A percentile compares a stretch with the other conserved stretches of the same genome.
These are phyloP conservation scores for Heterodera schachtii DNA, from an alignment of 1,140 invertebrate species.

Conservation along the genomic window DNA sequence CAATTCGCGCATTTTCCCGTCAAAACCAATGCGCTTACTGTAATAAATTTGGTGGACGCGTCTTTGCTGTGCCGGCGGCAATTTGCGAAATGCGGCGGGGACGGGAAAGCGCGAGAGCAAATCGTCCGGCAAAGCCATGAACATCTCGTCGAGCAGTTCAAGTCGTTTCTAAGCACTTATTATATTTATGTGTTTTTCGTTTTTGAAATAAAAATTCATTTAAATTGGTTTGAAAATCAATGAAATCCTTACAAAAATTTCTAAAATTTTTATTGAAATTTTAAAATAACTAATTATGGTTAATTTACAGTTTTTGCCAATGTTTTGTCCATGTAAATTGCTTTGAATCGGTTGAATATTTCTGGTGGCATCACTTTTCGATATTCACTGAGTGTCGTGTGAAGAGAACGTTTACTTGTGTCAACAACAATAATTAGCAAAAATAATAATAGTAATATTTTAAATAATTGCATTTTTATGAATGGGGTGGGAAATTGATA, in stretches of 20 bases:
- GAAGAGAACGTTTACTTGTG: background rate
- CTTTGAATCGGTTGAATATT: conserved; percentile 14
- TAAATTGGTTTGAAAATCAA: no score
- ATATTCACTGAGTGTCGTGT: conserved; percentile 1
- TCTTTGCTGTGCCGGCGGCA: conserved; percentile 29
- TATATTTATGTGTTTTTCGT: background rate
- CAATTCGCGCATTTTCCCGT: conserved; percentile 35
- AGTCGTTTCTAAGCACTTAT: conserved; percentile 42
- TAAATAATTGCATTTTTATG: no score
- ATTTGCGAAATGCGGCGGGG: conserved; percentile 42
- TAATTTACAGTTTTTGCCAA: background rate
- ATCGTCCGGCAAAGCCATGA: conserved; percentile 43
- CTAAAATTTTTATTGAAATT: background rate
- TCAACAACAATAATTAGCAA: no score
- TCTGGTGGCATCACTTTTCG: conserved; percentile 4
- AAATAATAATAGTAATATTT: no score
- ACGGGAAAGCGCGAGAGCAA: conserved; percentile 37
- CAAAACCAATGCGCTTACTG: conserved; percentile 40
- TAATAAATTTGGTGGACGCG: conserved; percentile 39
- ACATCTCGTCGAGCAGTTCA: conserved; percentile 48
- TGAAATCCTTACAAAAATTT: background rate
- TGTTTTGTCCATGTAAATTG: conserved; percentile 24
- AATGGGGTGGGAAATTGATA: no score
- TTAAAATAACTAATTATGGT: background rate
- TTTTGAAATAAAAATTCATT: no score